Evolutionary conservation across 2,113 vertebrate genomes (phyloP).

Genomic region (Aptenodytes patagonicus): DNA sequence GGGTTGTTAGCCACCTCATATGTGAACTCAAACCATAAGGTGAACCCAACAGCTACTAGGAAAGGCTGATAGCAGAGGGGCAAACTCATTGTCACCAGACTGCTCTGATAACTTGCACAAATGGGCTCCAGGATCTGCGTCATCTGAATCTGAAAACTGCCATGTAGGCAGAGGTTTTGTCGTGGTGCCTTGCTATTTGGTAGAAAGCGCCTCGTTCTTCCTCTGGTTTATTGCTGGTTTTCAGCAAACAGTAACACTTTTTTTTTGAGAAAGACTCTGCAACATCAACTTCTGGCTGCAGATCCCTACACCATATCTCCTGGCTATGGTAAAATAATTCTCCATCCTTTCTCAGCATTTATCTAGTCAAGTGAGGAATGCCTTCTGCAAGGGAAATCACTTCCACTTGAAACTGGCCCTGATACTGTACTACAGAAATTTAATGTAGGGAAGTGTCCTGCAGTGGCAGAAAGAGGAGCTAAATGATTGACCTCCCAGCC

Average conservation of each 20-base stretch:
- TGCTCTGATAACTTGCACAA: neutral
- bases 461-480: neutral
- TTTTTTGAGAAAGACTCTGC: neutral
- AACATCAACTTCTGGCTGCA: neutral
- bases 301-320: neutral
- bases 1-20: neutral
- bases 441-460: neutral
- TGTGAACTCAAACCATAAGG: conserved; percentile 18
- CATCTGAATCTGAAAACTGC: neutral
- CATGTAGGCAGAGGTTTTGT: neutral
- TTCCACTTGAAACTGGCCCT: neutral
- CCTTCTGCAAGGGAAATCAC: neutral
- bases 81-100: neutral
- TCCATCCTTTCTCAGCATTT: neutral
- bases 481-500: neutral
- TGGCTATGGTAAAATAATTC: neutral
- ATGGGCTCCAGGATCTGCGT: neutral
- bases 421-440: neutral
- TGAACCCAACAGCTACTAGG: neutral
- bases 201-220: neutral
- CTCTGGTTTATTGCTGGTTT: neutral
- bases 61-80: conserved; percentile 23
- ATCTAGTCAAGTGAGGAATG: neutral
- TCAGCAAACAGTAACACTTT: neutral
- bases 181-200: neutral